Conservation (phyloP, 2,888 invertebrate genomes). For the Aphodius granarius region DNA sequence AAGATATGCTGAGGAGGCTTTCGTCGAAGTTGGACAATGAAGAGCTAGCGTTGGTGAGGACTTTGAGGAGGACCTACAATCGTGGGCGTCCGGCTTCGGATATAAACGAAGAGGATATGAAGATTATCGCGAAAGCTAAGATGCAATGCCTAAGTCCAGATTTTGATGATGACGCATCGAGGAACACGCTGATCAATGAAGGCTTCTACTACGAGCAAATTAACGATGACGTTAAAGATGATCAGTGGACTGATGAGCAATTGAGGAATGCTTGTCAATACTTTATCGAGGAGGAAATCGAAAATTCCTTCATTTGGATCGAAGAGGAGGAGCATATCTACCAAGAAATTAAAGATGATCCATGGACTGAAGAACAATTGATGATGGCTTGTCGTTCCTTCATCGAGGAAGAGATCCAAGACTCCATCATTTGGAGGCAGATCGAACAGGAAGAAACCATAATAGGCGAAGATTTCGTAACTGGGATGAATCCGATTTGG, state of each 20-base stretch:
- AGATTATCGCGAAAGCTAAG: conserved; percentile 39
- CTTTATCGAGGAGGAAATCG: neutral
- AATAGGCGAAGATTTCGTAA: neutral
- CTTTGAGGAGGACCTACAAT: conserved; percentile 4
- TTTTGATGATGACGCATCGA: neutral
- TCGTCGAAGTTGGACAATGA: conserved; percentile 17
- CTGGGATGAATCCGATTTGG: neutral
- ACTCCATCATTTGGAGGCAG: neutral
- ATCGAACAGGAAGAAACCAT: neutral
- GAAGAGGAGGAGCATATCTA: neutral
- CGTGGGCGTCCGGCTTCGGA: conserved; percentile 34
- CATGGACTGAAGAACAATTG: neutral
- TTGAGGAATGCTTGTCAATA: neutral
- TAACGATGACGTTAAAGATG: neutral
- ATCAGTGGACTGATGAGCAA: neutral
- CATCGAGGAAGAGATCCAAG: neutral
- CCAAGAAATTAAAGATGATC: neutral
- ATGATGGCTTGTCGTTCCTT: neutral
- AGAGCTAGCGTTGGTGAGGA: conserved; percentile 13
- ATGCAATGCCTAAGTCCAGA: conserved; percentile 27
- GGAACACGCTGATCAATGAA: neutral
- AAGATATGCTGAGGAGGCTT: conserved; percentile 19
- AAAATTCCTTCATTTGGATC: neutral
- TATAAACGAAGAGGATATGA: conserved; percentile 42
- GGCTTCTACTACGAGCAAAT: neutral